These are phyloP conservation scores for Calonectris borealis DNA, from an alignment of 2,113 vertebrate species.

Conservation along the genomic window DNA sequence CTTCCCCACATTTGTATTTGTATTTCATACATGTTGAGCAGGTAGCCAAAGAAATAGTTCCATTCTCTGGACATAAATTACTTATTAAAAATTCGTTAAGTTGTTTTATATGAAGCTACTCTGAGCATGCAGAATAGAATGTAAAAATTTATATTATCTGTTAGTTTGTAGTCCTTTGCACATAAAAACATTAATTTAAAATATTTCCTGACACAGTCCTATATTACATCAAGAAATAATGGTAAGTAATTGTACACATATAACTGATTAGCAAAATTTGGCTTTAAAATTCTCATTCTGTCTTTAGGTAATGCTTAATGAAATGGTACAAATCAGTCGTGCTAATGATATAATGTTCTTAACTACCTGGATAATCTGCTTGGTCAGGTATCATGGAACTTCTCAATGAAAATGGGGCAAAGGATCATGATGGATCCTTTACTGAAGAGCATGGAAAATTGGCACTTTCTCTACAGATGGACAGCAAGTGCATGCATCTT, in stretches of 20 bases:
- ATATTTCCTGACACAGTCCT: not conserved
- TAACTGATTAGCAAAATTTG: not conserved
- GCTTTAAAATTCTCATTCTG: not conserved
- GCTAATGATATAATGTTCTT: not conserved
- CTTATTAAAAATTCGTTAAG: not conserved
- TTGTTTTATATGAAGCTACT: not conserved
- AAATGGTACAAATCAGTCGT: not conserved
- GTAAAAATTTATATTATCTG: not conserved
- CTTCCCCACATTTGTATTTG: not conserved
- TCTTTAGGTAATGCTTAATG: not conserved
- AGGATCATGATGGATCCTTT: not conserved
- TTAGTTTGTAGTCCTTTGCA: not conserved
- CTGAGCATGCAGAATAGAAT: not conserved
- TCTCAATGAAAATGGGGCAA: not conserved
- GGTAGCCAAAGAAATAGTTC: not conserved
- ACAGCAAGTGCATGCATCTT: not conserved
- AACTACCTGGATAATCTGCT: not conserved
- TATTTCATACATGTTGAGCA: not conserved
- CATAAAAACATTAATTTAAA: not conserved
- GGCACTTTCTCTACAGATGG: not conserved
- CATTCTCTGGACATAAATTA: not conserved
- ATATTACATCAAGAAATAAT: not conserved
- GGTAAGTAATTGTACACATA: not conserved
- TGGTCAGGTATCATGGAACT: not conserved
- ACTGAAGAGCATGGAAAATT: not conserved